Evolutionary conservation across 2,888 invertebrate species (phyloP), one percentile per base, ranked within the genome.

Genomic region (Lacanobia oleracea): DNA sequence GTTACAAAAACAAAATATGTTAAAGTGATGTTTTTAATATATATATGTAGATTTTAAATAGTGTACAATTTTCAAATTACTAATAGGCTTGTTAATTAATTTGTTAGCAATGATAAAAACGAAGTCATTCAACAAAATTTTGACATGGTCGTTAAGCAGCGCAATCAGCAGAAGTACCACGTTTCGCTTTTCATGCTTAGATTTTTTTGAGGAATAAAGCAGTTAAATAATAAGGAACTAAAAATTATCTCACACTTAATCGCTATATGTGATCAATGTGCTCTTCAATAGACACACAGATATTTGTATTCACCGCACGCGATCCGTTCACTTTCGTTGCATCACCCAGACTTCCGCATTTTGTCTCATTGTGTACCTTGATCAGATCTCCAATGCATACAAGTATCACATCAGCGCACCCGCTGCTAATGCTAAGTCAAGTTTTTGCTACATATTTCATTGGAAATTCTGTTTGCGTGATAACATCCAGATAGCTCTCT

Each of bases 391-490:
- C 75, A 77, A 77, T 82, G 56, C 59, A 60, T 54, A 53, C 76
- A 43, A 64, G 76, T 37, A 78, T 51, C 63, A 70, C 60, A 62
- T 51, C 62, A 64, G 81, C 81, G 85, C 80, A 83, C 79, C 75
- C 71, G 66, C 79, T 65, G 63, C 83, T 77, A 83, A 79, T 81
- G 80, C 73, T 79, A 84, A 79, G 76, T 77, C 75, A 60, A 61
- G 81, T 87, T 88, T 90, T 90, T 90, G 88, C 88, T 83, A 91
- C 89, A 91, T 92, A 89, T 91, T 91, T 92, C 92, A 92, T 92
- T 93, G 92, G 93, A 94, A 94, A 94, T 93, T 93, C 90, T 87
- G 83, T 84, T 92, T 86, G 94, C 93, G 94, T 94, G 93, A 86
- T 84, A 76, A 70, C 74, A 82, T 81, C 51, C 68, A 78, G 75